A percentile compares a stretch with the other conserved stretches of the same genome.
phyloP scores from a whole-genome alignment of 2,797 vertebrate genomes.

The Poeciliopsis gracilis region DNA sequence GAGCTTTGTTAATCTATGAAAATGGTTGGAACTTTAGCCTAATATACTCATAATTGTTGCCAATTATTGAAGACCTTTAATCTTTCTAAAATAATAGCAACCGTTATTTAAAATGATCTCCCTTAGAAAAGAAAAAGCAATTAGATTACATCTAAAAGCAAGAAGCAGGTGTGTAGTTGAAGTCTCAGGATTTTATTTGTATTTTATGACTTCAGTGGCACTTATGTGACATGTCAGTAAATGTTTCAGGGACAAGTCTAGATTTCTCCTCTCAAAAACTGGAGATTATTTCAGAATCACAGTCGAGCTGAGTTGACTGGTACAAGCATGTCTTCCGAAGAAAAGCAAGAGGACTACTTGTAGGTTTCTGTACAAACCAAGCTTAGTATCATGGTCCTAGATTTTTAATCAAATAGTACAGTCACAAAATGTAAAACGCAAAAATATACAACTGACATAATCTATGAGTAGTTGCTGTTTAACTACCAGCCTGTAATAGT shows the following conservation, averaged over 20 bases:
- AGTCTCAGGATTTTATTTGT: constrained; percentile 7
- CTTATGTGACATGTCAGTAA: constrained; percentile 31
- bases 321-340: constrained; percentile 9
- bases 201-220: constrained; percentile 11
- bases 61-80: background rate
- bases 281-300: background rate
- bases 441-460: background rate
- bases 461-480: background rate
- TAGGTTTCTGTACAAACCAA: background rate
- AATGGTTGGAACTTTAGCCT: background rate
- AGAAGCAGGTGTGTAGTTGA: background rate
- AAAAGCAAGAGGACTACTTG: constrained; percentile 12
- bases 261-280: background rate
- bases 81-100: background rate
- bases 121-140: background rate
- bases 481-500: background rate
- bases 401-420: background rate
- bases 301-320: background rate
- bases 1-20: background rate
- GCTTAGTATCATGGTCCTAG: background rate
- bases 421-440: constrained; percentile 13
- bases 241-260: constrained; percentile 12
- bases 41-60: background rate
- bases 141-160: background rate
- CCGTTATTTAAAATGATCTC: background rate